These are phyloP conservation scores for Drosophila ohnishii DNA, from an alignment of 1,140 invertebrate species.

Conservation along the genomic window DNA sequence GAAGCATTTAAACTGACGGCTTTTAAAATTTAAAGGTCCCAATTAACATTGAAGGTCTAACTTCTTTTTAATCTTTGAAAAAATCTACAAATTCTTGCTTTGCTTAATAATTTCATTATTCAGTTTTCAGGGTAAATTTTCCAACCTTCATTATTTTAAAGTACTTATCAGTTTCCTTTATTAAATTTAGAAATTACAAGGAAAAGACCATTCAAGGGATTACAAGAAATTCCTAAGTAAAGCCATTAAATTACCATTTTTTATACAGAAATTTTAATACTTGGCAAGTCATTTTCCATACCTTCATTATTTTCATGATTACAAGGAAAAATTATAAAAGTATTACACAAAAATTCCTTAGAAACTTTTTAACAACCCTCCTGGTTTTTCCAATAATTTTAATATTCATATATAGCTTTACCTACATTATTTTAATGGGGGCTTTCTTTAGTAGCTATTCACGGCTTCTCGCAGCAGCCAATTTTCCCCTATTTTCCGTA, in stretches of 20 bases:
- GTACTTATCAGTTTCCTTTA: not conserved
- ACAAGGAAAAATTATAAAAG: not conserved
- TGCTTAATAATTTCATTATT: not conserved
- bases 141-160: not conserved
- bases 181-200: not conserved
- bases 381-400: not conserved
- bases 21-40: no score
- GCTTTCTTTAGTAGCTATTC: constrained; percentile 16
- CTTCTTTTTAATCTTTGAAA: no score
- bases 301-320: constrained; percentile 5
- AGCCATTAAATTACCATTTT: not conserved
- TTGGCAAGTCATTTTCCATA: constrained; percentile 1
- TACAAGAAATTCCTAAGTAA: not conserved
- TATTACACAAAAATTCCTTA: not conserved
- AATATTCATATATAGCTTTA: constrained; percentile 14
- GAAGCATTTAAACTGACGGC: not conserved
- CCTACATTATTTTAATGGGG: constrained; percentile 20
- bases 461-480: constrained; percentile 15
- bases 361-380: not conserved
- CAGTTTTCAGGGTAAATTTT: not conserved
- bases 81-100: not conserved
- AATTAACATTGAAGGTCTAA: no score
- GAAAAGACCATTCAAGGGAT: not conserved
- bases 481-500: constrained; percentile 29
- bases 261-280: not conserved